These are phyloP conservation scores for Cyclophora albipunctata DNA, from an alignment of 2,888 invertebrate genomes.

Conservation along the genomic window DNA sequence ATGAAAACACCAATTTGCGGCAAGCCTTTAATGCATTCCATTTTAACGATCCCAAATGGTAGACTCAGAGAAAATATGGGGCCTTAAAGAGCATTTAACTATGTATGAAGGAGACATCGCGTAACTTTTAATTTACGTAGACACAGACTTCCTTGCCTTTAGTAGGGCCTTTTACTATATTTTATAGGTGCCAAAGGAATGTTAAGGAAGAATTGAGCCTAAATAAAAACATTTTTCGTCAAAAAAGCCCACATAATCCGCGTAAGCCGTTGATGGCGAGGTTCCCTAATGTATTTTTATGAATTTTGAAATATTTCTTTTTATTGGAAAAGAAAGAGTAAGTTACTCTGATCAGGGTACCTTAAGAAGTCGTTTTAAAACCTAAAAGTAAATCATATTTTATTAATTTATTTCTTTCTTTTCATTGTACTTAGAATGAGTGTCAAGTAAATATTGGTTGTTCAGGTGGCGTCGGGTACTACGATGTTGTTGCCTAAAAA, in stretches of 20 bases:
- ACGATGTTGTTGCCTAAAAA: slow-evolving; percentile 57
- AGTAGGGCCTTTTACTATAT: slow-evolving; percentile 52
- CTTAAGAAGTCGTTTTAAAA: too few species aligned
- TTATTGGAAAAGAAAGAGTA: too few species aligned
- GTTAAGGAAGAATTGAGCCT: slow-evolving; percentile 25
- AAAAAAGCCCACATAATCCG: slow-evolving; percentile 4
- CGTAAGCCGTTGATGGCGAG: slow-evolving; percentile 12
- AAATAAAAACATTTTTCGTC: slow-evolving; percentile 11
- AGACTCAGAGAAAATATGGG: slow-evolving; percentile 57
- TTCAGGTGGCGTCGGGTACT: slow-evolving; percentile 35
- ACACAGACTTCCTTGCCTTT: slow-evolving; percentile 42
- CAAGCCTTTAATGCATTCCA: slow-evolving; percentile 60
- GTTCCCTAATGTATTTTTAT: slow-evolving; percentile 7
- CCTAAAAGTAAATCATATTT: too few species aligned
- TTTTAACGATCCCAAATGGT: slow-evolving; percentile 58
- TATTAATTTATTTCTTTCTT: too few species aligned
- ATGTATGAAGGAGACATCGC: slow-evolving; percentile 68
- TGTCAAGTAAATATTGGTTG: background rate
- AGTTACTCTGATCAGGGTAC: too few species aligned
- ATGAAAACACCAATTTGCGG: slow-evolving; percentile 58
- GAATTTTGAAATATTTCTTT: slow-evolving; percentile 2
- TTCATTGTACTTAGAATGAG: too few species aligned
- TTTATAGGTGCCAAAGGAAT: slow-evolving; percentile 43
- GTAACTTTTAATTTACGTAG: slow-evolving; percentile 68
- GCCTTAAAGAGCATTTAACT: slow-evolving; percentile 67